Evolutionary conservation across 2,888 invertebrate genomes (phyloP), one percentile per base, ranked within the genome.

Genomic region (Aradus depressus): DNA sequence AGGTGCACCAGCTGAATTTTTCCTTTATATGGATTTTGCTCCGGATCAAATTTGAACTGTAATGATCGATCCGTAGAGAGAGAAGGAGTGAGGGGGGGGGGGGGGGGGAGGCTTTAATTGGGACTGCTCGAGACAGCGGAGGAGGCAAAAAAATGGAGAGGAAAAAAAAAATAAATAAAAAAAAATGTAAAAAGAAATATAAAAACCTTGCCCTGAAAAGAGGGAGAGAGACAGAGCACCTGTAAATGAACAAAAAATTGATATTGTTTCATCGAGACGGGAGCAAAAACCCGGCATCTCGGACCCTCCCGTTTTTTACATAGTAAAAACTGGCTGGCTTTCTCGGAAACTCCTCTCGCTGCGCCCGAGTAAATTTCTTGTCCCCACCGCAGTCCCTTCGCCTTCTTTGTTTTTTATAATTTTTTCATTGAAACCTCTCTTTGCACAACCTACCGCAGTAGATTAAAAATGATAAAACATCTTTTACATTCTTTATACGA

Each of bases 241-340:
- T 26, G 31, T 43, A 31, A 47, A 45, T 51, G 44, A 32, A 51
- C 34, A 51, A 45, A 43, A 51, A 51, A 51, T 49, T 26, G 31
- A 49, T 49, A 49, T 49, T 49, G 49, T 49, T 49, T 41, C 41
- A 49, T 41, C 18, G 18, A 2, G 31, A 2, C n/a, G 21, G n/a
- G 19, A 23, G 14, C 34, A 45, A 38, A 34, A 26, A 10, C 34
- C 14, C 22, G 14, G 16, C 45, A 22, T 22, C 35, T 23, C 34
- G 45, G 23, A 22, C n/a, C 44, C 8, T 5, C n/a, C n/a, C 5
- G 10, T 22, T 44, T 45, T 45, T 45, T 22, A 23, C 14, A 8
- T 3, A 4, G 10, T 14, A 35, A 42, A 23, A 6, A 23, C 45
- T 18, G 22, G 21, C 32, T 21, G 31, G 26, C 45, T 47, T 47